phyloP scores from a whole-genome alignment of 2,888 invertebrate genomes.

The Acleris holmiana region DNA sequence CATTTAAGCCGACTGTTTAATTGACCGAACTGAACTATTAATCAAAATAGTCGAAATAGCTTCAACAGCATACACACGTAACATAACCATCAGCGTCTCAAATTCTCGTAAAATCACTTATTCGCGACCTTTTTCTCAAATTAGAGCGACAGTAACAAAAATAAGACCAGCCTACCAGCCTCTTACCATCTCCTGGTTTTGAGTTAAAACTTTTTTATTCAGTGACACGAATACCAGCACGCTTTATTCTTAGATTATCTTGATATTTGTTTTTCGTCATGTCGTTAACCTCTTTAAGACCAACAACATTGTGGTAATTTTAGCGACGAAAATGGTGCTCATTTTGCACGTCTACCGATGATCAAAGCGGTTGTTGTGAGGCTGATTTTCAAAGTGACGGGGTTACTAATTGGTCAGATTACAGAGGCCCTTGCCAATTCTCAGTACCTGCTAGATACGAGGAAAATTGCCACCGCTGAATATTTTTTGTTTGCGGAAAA shows the following conservation, averaged over 20 bases:
- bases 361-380: constrained; percentile 68
- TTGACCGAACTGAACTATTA: constrained; percentile 6
- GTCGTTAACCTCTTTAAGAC: constrained; percentile 68
- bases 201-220: constrained; percentile 59
- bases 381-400: constrained; percentile 66
- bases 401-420: constrained; percentile 73
- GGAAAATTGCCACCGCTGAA: constrained; percentile 39
- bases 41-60: constrained; percentile 4
- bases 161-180: constrained; percentile 52
- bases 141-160: no score
- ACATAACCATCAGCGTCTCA: neutral
- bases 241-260: constrained; percentile 62
- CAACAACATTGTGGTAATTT: constrained; percentile 60
- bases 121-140: neutral
- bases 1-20: neutral
- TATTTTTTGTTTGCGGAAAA: constrained; percentile 13
- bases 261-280: constrained; percentile 50
- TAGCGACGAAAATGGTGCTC: constrained; percentile 68
- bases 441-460: constrained; percentile 36
- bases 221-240: constrained; percentile 64
- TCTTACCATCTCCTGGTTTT: constrained; percentile 55
- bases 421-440: constrained; percentile 52
- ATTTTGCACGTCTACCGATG: constrained; percentile 63
- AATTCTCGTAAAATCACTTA: no score
- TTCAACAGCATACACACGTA: neutral